phyloP scores from a whole-genome alignment of 2,113 vertebrate species.

The Astur gentilis region DNA sequence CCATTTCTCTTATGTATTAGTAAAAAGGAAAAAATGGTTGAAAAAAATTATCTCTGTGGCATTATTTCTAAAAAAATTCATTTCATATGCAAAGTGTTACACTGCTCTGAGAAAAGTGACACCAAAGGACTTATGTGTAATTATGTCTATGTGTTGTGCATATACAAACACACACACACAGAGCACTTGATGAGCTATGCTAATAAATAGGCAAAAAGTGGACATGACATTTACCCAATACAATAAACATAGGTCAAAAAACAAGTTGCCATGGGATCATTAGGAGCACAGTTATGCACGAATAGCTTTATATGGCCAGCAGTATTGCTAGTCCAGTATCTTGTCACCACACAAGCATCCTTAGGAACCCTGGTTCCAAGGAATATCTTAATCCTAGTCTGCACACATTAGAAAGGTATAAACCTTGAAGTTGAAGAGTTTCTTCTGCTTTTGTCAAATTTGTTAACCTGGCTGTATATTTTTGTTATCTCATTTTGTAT shows the following conservation, averaged over 20 bases:
- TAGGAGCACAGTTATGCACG: not conserved
- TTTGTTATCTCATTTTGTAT: not conserved
- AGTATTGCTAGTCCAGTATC: not conserved
- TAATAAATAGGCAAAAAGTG: conserved; percentile 17
- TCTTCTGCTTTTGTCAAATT: not conserved
- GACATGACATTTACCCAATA: not conserved
- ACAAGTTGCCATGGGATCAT: not conserved
- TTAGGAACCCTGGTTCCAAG: not conserved
- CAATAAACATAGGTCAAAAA: conserved; percentile 40
- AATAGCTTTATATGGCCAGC: not conserved
- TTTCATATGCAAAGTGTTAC: conserved; percentile 33
- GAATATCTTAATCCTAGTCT: not conserved
- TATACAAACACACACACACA: not conserved
- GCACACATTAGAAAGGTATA: not conserved
- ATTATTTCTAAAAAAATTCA: conserved; percentile 25
- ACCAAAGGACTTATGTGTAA: not conserved
- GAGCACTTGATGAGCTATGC: not conserved
- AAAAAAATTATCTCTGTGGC: not conserved
- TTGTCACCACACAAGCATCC: not conserved
- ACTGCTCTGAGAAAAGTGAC: not conserved
- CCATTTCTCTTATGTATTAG: not conserved
- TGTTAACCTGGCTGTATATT: not conserved
- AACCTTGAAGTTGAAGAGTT: not conserved
- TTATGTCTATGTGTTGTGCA: conserved; percentile 32
- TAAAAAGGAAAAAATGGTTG: not conserved